Conservation (phyloP, 2,113 vertebrate genomes). For the Lepus europaeus region DNA sequence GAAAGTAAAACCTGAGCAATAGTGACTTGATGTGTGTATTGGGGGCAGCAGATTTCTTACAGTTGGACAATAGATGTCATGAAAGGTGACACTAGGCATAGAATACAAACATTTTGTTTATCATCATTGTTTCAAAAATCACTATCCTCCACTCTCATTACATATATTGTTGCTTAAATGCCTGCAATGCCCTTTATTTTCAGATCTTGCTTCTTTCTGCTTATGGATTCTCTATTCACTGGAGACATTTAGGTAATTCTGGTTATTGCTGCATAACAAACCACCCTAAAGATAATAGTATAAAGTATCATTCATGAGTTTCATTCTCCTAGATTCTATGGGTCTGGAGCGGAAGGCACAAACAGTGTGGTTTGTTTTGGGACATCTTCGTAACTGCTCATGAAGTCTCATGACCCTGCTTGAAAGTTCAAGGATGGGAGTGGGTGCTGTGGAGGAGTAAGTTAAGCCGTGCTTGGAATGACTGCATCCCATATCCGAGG, state of each 20-base stretch:
- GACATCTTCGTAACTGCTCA: conserved; percentile 2
- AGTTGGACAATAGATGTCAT: neutral
- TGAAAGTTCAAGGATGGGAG: neutral
- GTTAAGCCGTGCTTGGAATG: too few relatives aligned
- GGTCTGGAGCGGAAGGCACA: conserved; percentile 30
- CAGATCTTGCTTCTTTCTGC: neutral
- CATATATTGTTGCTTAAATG: neutral
- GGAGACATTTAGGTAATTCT: neutral
- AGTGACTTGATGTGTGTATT: neutral
- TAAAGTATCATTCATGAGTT: neutral
- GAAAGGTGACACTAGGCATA: neutral
- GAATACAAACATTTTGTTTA: neutral
- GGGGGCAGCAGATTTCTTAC: neutral
- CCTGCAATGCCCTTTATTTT: neutral
- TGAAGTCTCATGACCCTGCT: neutral
- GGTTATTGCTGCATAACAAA: conserved; percentile 15
- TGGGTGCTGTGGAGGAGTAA: too few relatives aligned
- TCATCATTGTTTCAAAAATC: neutral
- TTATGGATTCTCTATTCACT: conserved; percentile 41
- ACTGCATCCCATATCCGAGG: too few relatives aligned
- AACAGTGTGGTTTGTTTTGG: neutral
- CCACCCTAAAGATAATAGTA: neutral
- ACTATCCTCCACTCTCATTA: conserved; percentile 3
- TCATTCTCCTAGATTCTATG: neutral
- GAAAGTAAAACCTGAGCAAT: conserved; percentile 23